phyloP scores from a whole-genome alignment of 2,888 invertebrate genomes.

The Chalcosyrphus nemorum region DNA sequence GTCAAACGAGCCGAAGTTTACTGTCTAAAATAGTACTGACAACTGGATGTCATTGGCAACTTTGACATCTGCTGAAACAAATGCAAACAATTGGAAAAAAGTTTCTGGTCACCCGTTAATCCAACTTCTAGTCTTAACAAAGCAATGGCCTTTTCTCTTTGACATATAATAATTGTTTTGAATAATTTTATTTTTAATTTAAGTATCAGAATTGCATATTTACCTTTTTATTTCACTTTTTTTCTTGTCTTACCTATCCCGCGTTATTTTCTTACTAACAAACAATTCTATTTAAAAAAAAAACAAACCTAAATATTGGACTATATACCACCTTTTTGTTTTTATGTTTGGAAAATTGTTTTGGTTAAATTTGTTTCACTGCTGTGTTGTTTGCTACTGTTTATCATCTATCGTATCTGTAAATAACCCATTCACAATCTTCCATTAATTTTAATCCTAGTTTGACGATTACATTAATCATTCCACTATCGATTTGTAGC shows the following conservation, averaged over 20 bases:
- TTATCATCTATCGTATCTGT: constrained; percentile 42
- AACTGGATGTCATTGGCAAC: too few species aligned
- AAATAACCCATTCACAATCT: constrained; percentile 35
- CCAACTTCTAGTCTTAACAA: too few species aligned
- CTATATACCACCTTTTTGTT: constrained; percentile 45
- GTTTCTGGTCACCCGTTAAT: too few species aligned
- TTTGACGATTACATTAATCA: constrained; percentile 73
- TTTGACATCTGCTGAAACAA: too few species aligned
- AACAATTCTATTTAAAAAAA: constrained; percentile 43
- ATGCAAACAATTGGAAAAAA: too few species aligned
- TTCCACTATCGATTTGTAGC: constrained; percentile 73
- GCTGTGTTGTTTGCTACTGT: constrained; percentile 55
- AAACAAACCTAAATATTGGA: constrained; percentile 51
- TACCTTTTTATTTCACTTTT: constrained; percentile 73
- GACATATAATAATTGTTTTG: constrained; percentile 29
- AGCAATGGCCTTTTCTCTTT: constrained; percentile 43
- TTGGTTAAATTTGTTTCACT: constrained; percentile 29
- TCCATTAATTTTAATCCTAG: constrained; percentile 39
- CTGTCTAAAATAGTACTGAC: too few species aligned
- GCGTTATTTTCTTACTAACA: constrained; percentile 72
- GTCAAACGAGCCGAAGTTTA: too few species aligned
- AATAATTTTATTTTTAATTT: constrained; percentile 57
- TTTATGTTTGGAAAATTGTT: constrained; percentile 55
- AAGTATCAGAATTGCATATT: constrained; percentile 71
- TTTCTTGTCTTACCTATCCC: constrained; percentile 73